These are phyloP conservation scores for Criorhina ranunculi DNA, from an alignment of 2,888 invertebrate genomes.

Conservation along the genomic window DNA sequence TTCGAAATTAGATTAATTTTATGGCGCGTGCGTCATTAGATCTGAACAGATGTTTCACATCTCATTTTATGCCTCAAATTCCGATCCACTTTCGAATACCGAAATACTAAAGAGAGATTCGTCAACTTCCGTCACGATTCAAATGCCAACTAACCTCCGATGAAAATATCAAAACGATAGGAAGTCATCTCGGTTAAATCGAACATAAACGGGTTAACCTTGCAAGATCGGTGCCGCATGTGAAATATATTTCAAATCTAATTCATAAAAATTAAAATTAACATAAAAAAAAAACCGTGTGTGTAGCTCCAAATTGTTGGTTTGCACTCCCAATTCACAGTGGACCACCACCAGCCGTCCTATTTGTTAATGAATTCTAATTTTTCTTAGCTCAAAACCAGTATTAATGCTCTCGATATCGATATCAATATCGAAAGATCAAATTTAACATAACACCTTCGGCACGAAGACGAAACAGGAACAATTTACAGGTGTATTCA, in stretches of 20 bases:
- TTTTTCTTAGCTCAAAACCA: slow-evolving; percentile 12
- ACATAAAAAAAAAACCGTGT: background rate
- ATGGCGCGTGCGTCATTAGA: too few relatives aligned
- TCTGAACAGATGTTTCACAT: too few relatives aligned
- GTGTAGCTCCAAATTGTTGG: background rate
- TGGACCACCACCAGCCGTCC: background rate
- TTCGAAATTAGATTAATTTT: too few relatives aligned
- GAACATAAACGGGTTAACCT: background rate
- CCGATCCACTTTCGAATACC: background rate
- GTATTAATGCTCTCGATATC: slow-evolving; percentile 2
- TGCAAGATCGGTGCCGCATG: background rate
- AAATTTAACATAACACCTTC: slow-evolving; percentile 29
- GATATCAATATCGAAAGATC: background rate
- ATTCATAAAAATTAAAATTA: background rate
- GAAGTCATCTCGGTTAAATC: background rate
- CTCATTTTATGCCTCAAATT: background rate
- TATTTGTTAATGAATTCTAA: slow-evolving; percentile 4
- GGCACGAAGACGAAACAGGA: slow-evolving; percentile 2
- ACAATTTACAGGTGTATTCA: slow-evolving; percentile 10
- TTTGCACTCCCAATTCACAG: background rate
- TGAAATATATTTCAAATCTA: background rate
- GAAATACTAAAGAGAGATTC: background rate
- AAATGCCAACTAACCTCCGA: background rate
- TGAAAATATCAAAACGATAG: background rate
- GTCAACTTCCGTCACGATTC: background rate